phyloP scores from a whole-genome alignment of 2,113 vertebrate genomes.

The Lanius ludovicianus region DNA sequence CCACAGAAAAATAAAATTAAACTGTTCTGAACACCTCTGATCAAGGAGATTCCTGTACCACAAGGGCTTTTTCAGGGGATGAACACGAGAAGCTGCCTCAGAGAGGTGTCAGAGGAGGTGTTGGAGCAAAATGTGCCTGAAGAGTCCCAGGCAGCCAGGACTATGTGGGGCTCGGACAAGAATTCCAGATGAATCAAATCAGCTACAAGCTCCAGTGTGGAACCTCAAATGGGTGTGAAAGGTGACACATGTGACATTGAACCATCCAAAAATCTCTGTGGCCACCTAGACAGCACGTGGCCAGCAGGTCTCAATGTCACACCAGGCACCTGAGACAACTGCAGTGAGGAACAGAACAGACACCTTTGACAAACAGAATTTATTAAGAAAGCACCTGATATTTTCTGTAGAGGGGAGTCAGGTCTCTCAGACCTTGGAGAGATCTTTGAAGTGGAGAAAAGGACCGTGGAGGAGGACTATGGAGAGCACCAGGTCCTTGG shows the following conservation, averaged over 20 bases:
- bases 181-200: not conserved
- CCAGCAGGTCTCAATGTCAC: fast-evolving
- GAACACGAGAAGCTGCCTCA: not conserved
- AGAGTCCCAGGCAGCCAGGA: not conserved
- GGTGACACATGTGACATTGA: not conserved
- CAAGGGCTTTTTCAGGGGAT: not conserved
- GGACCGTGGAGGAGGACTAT: not conserved
- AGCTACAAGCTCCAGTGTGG: not conserved
- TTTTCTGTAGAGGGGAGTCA: not conserved
- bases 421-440: not conserved
- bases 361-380: not conserved
- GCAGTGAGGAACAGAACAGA: not conserved
- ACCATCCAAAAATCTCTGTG: not conserved
- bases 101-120: not conserved
- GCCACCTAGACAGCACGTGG: not conserved
- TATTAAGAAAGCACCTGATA: not conserved
- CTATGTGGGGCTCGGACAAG: not conserved
- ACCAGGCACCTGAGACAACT: not conserved
- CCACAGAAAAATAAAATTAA: not conserved
- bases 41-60: not conserved
- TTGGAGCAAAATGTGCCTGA: not conserved
- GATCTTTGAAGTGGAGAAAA: not conserved
- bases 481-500: not conserved
- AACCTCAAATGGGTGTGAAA: not conserved
- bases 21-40: fast-evolving